Percentiles rank a stretch among this genome's conserved stretches.
These are phyloP conservation scores for Tapera naevia DNA, from an alignment of 2,797 vertebrate genomes.

Conservation along the genomic window DNA sequence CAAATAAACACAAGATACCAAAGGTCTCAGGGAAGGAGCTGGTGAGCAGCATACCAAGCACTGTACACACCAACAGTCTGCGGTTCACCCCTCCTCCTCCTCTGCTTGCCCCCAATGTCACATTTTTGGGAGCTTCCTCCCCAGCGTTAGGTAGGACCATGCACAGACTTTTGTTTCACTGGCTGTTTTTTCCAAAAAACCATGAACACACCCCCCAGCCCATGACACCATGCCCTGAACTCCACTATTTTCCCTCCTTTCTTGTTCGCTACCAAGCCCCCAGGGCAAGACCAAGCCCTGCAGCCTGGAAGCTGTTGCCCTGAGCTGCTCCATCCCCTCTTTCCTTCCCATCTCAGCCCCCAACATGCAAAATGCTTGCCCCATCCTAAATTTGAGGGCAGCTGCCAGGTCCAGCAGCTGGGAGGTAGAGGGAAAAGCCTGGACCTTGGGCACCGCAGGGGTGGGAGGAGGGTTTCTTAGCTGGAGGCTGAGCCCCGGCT, in stretches of 20 bases:
- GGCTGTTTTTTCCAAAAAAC: background rate
- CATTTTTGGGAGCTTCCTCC: background rate
- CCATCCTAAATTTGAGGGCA: fast-evolving
- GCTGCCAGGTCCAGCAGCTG: background rate
- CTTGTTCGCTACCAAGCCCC: background rate
- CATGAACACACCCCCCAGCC: fast-evolving
- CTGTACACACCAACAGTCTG: background rate
- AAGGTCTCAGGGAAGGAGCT: background rate
- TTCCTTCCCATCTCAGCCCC: background rate
- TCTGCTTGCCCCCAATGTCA: background rate
- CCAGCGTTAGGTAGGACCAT: background rate
- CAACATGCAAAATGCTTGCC: fast-evolving
- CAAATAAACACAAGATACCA: slow-evolving; percentile 25
- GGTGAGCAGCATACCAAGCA: background rate
- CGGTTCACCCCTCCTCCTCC: background rate
- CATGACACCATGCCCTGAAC: fast-evolving
- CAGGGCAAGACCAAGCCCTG: background rate
- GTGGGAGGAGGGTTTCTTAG: background rate
- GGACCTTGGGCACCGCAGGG: background rate
- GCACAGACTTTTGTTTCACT: fast-evolving
- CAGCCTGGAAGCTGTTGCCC: background rate
- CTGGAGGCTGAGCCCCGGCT: background rate
- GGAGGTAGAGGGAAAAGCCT: background rate
- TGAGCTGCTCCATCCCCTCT: background rate
- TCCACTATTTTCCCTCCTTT: background rate